Evolutionary conservation across 2,888 invertebrate genomes (phyloP).

Genomic region (Psylliodes chrysocephalus): DNA sequence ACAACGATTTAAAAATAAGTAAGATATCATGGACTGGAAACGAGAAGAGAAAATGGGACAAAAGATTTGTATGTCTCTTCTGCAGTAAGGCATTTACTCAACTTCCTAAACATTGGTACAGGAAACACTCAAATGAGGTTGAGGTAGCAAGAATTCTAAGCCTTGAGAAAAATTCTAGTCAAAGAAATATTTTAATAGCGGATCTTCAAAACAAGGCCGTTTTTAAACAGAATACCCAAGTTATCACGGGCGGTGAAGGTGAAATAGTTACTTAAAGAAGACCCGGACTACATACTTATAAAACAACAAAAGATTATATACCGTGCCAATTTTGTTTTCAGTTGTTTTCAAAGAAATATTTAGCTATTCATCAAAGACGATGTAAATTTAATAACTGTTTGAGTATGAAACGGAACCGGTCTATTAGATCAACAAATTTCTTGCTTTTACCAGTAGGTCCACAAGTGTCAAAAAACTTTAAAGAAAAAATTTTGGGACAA

Average conservation of each 20-base stretch:
- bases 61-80: conserved; percentile 2
- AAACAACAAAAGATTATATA: background rate
- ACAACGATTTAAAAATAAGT: too few relatives aligned
- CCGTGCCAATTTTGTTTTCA: background rate
- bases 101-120: conserved; percentile 11
- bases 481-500: conserved; percentile 13
- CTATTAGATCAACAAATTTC: conserved; percentile 1
- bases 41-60: conserved; percentile 11
- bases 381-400: background rate
- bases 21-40: too few relatives aligned
- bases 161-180: background rate
- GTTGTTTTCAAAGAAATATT: background rate
- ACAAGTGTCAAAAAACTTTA: conserved; percentile 9
- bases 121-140: background rate
- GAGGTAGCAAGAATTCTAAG: conserved; percentile 1
- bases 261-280: conserved; percentile 5
- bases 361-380: background rate
- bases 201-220: conserved; percentile 1
- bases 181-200: conserved; percentile 3
- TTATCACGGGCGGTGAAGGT: conserved; percentile 1
- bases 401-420: background rate
- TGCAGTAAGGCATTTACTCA: background rate
- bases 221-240: background rate
- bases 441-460: conserved; percentile 24
- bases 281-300: background rate